A percentile compares a stretch with the other conserved stretches of the same genome.
These are phyloP conservation scores for Eucidaris tribuloides DNA, from an alignment of 35 echinoderm and acorn worm species.

Conservation along the genomic window DNA sequence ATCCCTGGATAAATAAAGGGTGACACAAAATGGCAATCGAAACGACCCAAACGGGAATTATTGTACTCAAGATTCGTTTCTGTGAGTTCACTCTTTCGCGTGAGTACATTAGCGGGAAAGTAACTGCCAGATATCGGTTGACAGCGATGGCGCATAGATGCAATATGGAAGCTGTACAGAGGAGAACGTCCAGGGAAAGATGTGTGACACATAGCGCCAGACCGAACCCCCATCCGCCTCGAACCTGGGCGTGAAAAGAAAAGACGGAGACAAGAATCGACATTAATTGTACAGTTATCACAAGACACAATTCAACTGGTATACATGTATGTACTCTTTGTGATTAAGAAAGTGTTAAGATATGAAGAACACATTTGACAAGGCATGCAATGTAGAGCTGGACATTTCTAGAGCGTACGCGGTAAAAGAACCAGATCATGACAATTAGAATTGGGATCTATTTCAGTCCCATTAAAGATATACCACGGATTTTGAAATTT, in stretches of 20 bases:
- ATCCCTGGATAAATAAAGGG: slow-evolving; percentile 79
- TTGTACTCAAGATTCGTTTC: slow-evolving; percentile 88
- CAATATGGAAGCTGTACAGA: slow-evolving; percentile 96
- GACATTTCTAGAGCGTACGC: too few species aligned
- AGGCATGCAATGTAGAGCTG: too few species aligned
- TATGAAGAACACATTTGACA: too few species aligned
- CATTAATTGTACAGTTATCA: too few species aligned
- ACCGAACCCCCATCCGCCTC: slow-evolving; percentile 85
- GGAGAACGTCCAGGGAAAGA: slow-evolving; percentile 84
- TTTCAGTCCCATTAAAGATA: too few species aligned
- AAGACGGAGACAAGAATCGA: too few species aligned
- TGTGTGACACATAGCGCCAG: slow-evolving; percentile 81
- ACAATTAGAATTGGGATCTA: too few species aligned
- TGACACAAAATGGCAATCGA: slow-evolving; percentile 69
- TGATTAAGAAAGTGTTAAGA: too few species aligned
- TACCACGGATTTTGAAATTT: too few species aligned
- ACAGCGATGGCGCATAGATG: slow-evolving; percentile 98
- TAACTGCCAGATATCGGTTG: slow-evolving; percentile 95
- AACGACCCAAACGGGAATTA: slow-evolving; percentile 93
- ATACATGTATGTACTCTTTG: too few species aligned
- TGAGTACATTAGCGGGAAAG: slow-evolving; percentile 94
- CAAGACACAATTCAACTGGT: too few species aligned
- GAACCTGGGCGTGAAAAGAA: slow-evolving; percentile 64
- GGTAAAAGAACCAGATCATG: too few species aligned
- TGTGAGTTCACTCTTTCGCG: slow-evolving; percentile 86